These are phyloP conservation scores for Sycophila sp. DNA, from an alignment of 1,140 invertebrate species.

Conservation along the genomic window DNA sequence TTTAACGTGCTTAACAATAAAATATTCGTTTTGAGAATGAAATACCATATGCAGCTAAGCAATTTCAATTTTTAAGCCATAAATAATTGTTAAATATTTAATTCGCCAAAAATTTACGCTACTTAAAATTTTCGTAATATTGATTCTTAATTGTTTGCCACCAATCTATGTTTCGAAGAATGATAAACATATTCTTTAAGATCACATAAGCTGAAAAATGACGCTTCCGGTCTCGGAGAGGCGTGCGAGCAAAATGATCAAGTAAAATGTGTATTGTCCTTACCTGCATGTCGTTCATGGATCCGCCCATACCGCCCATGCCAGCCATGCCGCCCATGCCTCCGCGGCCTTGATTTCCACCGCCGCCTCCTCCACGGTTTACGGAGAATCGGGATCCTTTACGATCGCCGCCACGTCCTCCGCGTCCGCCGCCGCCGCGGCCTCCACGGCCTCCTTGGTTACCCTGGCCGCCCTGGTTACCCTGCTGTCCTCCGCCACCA, in stretches of 20 bases:
- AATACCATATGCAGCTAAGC: not conserved
- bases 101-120: not conserved
- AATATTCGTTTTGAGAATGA: not conserved
- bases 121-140: not conserved
- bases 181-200: no score
- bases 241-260: no score
- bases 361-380: conserved; percentile 43
- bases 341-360: conserved; percentile 46
- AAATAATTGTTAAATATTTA: not conserved
- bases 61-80: not conserved
- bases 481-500: conserved; percentile 44
- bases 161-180: no score
- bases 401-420: conserved; percentile 45
- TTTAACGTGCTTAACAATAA: no score
- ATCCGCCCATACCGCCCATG: conserved; percentile 25
- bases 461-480: conserved; percentile 44
- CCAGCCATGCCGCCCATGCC: not conserved
- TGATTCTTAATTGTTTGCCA: not conserved
- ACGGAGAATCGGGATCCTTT: no score
- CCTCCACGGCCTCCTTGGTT: conserved; percentile 48
- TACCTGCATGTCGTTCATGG: conserved; percentile 36
- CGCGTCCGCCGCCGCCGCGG: conserved; percentile 47
- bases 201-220: no score
- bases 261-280: no score
- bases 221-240: no score